Conservation (phyloP, 2,888 invertebrate genomes). For the Drosophila testacea region DNA sequence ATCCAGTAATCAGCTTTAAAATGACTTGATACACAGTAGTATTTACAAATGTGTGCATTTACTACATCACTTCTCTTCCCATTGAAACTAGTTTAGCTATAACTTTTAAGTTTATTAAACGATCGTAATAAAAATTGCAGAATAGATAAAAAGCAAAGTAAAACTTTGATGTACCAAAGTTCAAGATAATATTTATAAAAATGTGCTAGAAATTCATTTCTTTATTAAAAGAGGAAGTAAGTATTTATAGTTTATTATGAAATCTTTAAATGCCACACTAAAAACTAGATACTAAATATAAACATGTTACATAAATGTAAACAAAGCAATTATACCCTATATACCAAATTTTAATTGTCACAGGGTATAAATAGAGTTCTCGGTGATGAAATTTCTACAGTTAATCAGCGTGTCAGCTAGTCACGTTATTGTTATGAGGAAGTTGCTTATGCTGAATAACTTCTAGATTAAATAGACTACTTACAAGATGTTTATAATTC, state of each 20-base stretch:
- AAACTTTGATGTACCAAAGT: neutral
- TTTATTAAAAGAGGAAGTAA: neutral
- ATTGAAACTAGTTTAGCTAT: neutral
- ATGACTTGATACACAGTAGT: neutral
- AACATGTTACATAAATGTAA: no score
- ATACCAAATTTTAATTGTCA: neutral
- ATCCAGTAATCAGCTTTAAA: neutral
- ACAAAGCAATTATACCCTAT: neutral
- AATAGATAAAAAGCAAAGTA: neutral
- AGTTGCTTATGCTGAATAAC: constrained; percentile 4
- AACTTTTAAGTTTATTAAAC: neutral
- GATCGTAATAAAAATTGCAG: neutral
- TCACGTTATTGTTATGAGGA: constrained; percentile 6
- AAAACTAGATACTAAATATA: no score
- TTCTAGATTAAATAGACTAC: neutral
- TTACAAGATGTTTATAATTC: constrained; percentile 1
- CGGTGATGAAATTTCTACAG: constrained; percentile 28
- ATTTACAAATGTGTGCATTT: neutral
- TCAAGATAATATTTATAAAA: neutral
- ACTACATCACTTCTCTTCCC: neutral
- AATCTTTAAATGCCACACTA: no score
- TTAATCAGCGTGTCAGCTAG: constrained; percentile 15
- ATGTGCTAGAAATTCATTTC: neutral
- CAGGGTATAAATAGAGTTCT: constrained; percentile 7
- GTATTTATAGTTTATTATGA: neutral